phyloP scores from a whole-genome alignment of 2,797 vertebrate species.

The Sebastiscus albofasciatus region DNA sequence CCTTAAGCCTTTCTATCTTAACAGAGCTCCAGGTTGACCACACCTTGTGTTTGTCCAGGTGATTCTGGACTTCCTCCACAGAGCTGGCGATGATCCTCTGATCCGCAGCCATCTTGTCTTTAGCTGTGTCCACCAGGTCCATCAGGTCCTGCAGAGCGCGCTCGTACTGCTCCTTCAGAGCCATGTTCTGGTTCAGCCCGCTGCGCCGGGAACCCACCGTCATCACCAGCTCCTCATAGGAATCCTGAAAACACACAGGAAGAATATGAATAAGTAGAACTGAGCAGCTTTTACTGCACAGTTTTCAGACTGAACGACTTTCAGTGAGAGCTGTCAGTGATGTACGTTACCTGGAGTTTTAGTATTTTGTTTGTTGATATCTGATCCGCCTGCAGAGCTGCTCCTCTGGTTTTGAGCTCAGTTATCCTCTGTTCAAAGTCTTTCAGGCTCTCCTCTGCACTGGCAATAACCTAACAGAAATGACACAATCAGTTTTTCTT shows the following conservation, averaged over 20 bases:
- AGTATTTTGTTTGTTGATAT: conserved; percentile 87
- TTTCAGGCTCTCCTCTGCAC: conserved; percentile 89
- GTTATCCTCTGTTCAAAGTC: conserved; percentile 88
- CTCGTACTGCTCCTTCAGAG: conserved; percentile 90
- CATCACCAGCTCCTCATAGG: conserved; percentile 90
- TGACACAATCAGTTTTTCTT: neutral
- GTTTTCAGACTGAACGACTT: neutral
- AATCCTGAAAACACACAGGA: conserved; percentile 79
- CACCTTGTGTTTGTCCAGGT: conserved; percentile 94
- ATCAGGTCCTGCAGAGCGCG: conserved; percentile 89
- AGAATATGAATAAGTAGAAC: neutral
- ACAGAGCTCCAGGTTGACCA: neutral
- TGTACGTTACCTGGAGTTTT: conserved; percentile 88
- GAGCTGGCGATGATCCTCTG: conserved; percentile 88
- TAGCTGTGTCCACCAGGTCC: conserved; percentile 91
- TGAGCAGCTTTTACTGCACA: neutral
- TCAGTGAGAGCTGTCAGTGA: neutral
- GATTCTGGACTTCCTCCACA: conserved; percentile 85
- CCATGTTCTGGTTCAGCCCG: conserved; percentile 91
- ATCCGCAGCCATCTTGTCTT: conserved; percentile 90
- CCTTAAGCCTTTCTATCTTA: neutral
- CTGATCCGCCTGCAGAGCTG: conserved; percentile 87
- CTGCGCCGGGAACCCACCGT: conserved; percentile 87
- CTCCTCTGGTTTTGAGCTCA: conserved; percentile 86
- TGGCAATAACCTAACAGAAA: conserved; percentile 82